Evolutionary conservation across 1,140 invertebrate species (phyloP), one percentile per base, ranked within the genome.

Genomic region (Cheumatopsyche charites): DNA sequence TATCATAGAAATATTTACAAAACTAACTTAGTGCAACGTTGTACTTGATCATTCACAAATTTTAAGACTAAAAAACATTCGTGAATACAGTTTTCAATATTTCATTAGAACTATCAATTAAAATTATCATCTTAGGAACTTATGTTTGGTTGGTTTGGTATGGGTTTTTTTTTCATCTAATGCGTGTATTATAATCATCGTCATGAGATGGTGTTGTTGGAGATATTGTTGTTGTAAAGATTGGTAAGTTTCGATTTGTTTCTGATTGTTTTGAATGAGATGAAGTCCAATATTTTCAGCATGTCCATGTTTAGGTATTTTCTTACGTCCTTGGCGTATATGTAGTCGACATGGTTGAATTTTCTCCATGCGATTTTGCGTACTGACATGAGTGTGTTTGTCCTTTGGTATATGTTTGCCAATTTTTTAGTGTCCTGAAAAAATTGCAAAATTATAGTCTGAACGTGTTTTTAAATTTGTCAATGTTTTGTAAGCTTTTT

Each of bases 341-440:
- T 84, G 82, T 91, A 92, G 80, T 92, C 90, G 72, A 91, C 84
- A 76, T 92, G 89, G 78, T 88, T 91, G 82, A 90, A 93, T 49
- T 87, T 81, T 1, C 80, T 78, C 65, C 86, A 80, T 0, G 87
- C 84, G 6, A 92, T 81, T 76, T 84, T 75, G 78, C 81, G 82
- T 26, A 78, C 78, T 12, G 19, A 80, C 80, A 13, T 79, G 77
- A 2, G 84, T 79, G 77, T 87, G 83, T 29, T 83, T 82, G n/a
- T 80, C 73, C 82, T 87, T 43, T 79, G 82, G 36, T 88, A 76
- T 67, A 80, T 76, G 5, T 67, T 78, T 1, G 79, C 79, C 5
- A 91, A 82, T 77, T 80, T 81, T 58, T 85, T 80, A 0, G 92
- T 87, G 78, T 93, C 90, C 78, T 87, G 71, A 15, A 75, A 67